Evolutionary conservation across 23 tunicate genomes (phyloP), one percentile per base, ranked within the genome.

Genomic region (Halocynthia roretzi): DNA sequence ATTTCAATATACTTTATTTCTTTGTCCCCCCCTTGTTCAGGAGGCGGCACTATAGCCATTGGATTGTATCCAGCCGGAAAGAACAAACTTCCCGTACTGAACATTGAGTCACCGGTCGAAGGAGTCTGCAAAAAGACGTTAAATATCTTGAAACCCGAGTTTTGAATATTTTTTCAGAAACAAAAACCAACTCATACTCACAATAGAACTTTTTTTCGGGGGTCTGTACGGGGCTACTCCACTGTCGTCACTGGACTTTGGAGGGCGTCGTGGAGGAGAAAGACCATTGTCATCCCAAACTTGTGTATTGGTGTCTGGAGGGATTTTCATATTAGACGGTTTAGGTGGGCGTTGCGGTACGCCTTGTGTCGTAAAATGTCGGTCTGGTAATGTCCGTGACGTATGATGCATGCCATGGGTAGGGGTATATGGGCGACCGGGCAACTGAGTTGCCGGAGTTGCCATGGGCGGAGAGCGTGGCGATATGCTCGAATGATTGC

Each of bases 391-490:
- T 54, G n/a, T 52, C 0, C 2, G 55, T 15, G 18, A 15, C 56
- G 15, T 50, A 8, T 44, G 19, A 6, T 74, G 78, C 19, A 48
- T 20, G n/a, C 48, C 61, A 70, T 58, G 58, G 31, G 71, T 21
- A 14, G 76, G 76, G 53, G 74, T 44, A 17, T 68, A 68, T 57
- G 68, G 68, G 8, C 85, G 31, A 11, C 72, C 88, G 7, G 88
- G 83, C 18, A 70, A 56, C 56, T 68, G 81, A 12, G 65, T 10
- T 44, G 11, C 80, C 71, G 7, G 72, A 15, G 76, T 70, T 4
- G 72, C 72, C 55, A 80, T 77, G 5, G 87, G 95, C 6, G 95
- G 95, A 64, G 87, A 84, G 8, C 87, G 69, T 8, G 96, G 96
- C 58, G 87, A 80, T 53, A 76, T 44, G 19, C 77, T 60, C 8